These are phyloP conservation scores for Micromesistius poutassou DNA, from an alignment of 2,797 vertebrate genomes.

Conservation along the genomic window DNA sequence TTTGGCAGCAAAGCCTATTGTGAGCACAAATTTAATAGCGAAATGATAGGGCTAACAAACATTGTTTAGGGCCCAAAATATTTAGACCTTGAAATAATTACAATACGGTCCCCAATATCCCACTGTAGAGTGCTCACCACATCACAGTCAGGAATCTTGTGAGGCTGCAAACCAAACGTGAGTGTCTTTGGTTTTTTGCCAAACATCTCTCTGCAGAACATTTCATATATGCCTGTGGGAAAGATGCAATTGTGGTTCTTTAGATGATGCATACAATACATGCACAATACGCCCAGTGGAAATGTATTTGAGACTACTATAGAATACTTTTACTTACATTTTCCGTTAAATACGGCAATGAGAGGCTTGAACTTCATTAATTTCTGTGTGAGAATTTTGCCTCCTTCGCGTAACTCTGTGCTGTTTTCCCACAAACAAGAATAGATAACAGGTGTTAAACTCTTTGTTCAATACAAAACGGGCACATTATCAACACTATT, in stretches of 20 bases:
- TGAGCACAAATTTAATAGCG: neutral
- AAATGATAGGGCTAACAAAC: neutral
- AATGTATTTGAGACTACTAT: neutral
- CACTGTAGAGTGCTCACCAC: slow-evolving; percentile 76
- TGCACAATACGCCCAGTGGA: neutral
- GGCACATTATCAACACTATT: neutral
- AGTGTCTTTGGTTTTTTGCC: slow-evolving; percentile 92
- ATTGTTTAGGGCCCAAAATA: neutral
- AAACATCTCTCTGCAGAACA: slow-evolving; percentile 98
- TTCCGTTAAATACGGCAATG: slow-evolving; percentile 97
- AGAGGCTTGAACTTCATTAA: slow-evolving; percentile 91
- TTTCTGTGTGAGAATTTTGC: slow-evolving; percentile 95
- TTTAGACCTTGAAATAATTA: neutral
- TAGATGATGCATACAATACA: neutral
- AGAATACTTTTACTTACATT: slow-evolving; percentile 70
- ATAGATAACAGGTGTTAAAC: neutral
- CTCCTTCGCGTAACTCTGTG: slow-evolving; percentile 97
- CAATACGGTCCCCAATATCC: neutral
- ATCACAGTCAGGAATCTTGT: slow-evolving; percentile 94
- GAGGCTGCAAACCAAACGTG: slow-evolving; percentile 94
- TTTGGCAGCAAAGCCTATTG: too few relatives aligned
- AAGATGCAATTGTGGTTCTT: neutral
- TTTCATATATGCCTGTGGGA: slow-evolving; percentile 92
- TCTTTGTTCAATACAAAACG: neutral
- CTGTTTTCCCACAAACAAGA: slow-evolving; percentile 57